These are phyloP conservation scores for Enteromius viviparus DNA, from an alignment of 2,797 vertebrate species.

Conservation along the genomic window DNA sequence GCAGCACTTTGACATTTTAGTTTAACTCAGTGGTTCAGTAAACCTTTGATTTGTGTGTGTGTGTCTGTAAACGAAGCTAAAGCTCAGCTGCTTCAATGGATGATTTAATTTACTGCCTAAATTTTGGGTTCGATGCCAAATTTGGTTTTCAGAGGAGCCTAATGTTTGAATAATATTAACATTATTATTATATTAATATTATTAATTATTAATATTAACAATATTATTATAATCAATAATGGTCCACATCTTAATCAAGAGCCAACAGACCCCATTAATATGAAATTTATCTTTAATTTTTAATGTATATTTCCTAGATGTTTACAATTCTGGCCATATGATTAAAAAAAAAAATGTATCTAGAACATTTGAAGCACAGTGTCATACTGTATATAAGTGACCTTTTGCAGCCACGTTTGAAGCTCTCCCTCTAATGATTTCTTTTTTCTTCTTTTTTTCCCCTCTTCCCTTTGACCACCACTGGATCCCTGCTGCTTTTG, in stretches of 20 bases:
- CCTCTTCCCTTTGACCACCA: not conserved
- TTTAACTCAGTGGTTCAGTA: slow-evolving; percentile 26
- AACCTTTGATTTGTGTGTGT: slow-evolving; percentile 16
- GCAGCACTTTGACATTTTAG: slow-evolving; percentile 20
- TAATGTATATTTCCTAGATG: not conserved
- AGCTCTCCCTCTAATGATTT: slow-evolving; percentile 22
- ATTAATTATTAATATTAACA: too few species aligned
- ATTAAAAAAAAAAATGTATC: not conserved
- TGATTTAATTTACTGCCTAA: slow-evolving; percentile 8
- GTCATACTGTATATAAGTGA: not conserved
- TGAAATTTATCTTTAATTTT: not conserved
- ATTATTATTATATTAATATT: too few species aligned
- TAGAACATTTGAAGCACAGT: not conserved
- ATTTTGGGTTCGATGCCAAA: slow-evolving; percentile 32
- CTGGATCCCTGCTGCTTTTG: not conserved
- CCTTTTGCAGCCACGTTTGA: not conserved
- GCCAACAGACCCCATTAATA: not conserved
- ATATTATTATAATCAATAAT: slow-evolving; percentile 26
- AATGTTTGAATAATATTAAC: slow-evolving; percentile 14
- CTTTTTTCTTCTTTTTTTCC: slow-evolving; percentile 1
- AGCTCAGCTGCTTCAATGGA: slow-evolving; percentile 7
- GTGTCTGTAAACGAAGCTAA: not conserved
- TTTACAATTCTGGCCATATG: not conserved
- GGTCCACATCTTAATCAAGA: not conserved
- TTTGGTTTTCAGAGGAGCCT: slow-evolving; percentile 32